Conservation (phyloP, 2,797 vertebrate species). For the Falco berigora region DNA sequence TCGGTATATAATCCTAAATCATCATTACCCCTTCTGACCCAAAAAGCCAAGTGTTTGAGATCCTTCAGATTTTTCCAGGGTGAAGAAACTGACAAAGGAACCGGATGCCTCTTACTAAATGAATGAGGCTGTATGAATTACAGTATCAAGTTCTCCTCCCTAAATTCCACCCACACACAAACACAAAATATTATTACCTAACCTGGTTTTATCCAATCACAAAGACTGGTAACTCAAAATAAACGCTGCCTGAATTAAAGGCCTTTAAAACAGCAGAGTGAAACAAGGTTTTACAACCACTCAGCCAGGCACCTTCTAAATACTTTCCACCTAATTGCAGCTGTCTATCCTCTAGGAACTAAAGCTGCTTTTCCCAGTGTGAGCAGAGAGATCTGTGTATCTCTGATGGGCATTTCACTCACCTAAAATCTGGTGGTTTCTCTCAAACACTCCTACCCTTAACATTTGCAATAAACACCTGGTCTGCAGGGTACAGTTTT, state of each 20-base stretch:
- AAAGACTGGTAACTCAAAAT: background rate
- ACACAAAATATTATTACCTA: background rate
- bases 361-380: background rate
- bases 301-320: background rate
- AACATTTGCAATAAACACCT: background rate
- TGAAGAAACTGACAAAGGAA: background rate
- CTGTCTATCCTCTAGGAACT: background rate
- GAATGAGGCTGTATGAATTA: background rate
- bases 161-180: background rate
- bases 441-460: background rate
- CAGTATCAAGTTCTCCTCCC: background rate
- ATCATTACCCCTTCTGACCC: background rate
- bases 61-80: background rate
- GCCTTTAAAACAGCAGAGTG: background rate
- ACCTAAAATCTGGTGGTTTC: background rate
- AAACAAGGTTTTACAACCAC: background rate
- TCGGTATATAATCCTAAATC: background rate
- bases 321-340: background rate
- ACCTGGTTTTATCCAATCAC: background rate
- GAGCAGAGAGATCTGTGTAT: background rate
- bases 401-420: background rate
- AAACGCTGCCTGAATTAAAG: background rate
- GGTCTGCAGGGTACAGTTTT: background rate
- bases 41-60: background rate
- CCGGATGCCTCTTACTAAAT: background rate